A percentile compares a stretch with the other conserved stretches of the same genome.
phyloP scores from a whole-genome alignment of 2,888 invertebrate genomes.

The Mythimna lalbum region DNA sequence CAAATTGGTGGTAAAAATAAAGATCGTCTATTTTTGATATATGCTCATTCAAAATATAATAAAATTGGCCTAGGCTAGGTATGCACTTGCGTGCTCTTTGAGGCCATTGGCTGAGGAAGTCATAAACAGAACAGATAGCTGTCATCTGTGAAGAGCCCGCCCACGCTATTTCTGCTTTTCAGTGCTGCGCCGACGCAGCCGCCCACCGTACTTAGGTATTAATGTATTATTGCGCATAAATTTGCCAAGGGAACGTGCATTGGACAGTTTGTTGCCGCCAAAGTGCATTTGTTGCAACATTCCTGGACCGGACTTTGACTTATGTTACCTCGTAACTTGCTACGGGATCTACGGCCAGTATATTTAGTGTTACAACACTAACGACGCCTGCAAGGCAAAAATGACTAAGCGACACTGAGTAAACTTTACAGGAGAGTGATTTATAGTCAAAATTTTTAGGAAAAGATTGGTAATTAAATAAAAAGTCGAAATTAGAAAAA shows the following conservation, averaged over 20 bases:
- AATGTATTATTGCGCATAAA: slow-evolving; percentile 72
- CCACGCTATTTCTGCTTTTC: slow-evolving; percentile 89
- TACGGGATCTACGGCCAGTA: neutral
- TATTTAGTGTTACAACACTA: neutral
- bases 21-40: neutral
- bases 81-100: slow-evolving; percentile 61
- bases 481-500: too few species aligned
- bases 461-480: too few species aligned
- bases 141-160: slow-evolving; percentile 88
- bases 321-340: slow-evolving; percentile 18
- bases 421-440: too few species aligned
- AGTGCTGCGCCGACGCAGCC: slow-evolving; percentile 78
- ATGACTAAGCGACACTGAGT: too few species aligned
- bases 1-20: neutral
- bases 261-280: slow-evolving; percentile 77
- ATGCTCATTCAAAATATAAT: neutral
- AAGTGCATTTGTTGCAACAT: slow-evolving; percentile 66
- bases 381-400: too few species aligned
- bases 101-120: slow-evolving; percentile 90
- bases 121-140: slow-evolving; percentile 87
- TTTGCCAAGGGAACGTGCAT: slow-evolving; percentile 75
- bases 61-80: slow-evolving; percentile 48
- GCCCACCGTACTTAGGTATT: slow-evolving; percentile 73
- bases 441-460: too few species aligned
- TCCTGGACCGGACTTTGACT: slow-evolving; percentile 38